Evolutionary conservation across 53 echinoderm and acorn worm species (phyloP).

Genomic region (Zoroaster sp.): DNA sequence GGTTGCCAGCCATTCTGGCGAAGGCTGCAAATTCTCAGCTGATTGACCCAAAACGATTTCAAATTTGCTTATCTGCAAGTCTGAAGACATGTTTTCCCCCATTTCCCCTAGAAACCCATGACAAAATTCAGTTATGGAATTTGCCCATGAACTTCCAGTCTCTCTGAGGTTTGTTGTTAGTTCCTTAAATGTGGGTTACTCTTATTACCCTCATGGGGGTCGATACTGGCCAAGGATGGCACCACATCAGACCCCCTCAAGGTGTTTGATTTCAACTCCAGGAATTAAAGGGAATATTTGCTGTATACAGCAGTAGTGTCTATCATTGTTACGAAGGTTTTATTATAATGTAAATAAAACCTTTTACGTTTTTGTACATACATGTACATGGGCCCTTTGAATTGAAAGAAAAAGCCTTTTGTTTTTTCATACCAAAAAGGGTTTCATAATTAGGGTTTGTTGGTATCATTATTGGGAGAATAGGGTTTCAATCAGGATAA

Average conservation of each 20-base stretch:
- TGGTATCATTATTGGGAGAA: background rate
- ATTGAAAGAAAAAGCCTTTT: too few relatives aligned
- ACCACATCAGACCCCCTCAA: background rate
- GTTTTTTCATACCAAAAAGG: too few relatives aligned
- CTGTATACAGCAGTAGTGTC: background rate
- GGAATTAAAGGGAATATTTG: background rate
- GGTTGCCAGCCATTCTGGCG: too few relatives aligned
- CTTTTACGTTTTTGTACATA: background rate
- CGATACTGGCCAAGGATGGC: conserved; percentile 5
- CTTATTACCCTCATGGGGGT: conserved; percentile 3
- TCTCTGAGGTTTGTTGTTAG: background rate
- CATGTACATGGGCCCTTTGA: too few relatives aligned
- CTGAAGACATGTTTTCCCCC: background rate
- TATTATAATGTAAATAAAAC: background rate
- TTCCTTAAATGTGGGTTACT: background rate
- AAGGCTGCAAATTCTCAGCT: too few relatives aligned
- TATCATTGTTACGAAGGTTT: background rate
- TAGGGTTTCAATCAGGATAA: background rate
- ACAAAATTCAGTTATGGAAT: background rate
- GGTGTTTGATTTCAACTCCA: background rate
- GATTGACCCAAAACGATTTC: too few relatives aligned
- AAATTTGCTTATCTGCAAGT: background rate
- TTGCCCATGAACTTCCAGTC: background rate
- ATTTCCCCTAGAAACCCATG: background rate
- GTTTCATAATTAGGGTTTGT: too few relatives aligned